Evolutionary conservation across 2,797 vertebrate genomes (phyloP).

Genomic region (Acanthornis magna): DNA sequence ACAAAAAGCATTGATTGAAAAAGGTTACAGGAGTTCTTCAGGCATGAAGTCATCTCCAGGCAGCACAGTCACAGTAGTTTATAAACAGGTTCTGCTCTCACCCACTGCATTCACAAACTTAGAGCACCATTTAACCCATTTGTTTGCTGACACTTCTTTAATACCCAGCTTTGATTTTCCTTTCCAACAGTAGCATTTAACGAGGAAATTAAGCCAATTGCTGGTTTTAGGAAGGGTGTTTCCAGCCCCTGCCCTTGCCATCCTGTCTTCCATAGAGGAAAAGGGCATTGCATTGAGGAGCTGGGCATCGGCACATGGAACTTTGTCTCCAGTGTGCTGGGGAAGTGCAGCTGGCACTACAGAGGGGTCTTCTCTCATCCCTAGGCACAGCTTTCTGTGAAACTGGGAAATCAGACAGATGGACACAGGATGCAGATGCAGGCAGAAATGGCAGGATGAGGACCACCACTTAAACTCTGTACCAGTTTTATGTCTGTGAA

Average conservation of each 20-base stretch:
- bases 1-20: not conserved
- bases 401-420: not conserved
- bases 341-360: not conserved
- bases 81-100: slow-evolving; percentile 3
- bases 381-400: not conserved
- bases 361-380: not conserved
- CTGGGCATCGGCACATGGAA: not conserved
- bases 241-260: not conserved
- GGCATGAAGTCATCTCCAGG: slow-evolving; percentile 34
- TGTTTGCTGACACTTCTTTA: not conserved
- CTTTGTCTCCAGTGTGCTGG: not conserved
- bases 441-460: not conserved
- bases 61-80: not conserved
- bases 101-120: not conserved
- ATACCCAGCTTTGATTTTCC: not conserved
- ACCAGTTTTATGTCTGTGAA: not conserved
- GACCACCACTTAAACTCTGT: not conserved
- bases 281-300: not conserved
- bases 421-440: not conserved
- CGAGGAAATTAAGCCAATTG: not conserved
- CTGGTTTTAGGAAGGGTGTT: not conserved
- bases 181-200: not conserved
- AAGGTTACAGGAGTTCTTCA: slow-evolving; percentile 45
- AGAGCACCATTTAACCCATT: slow-evolving; percentile 6
- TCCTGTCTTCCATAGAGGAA: not conserved